These are phyloP conservation scores for Sminthopsis crassicaudata DNA, from an alignment of 2,113 vertebrate genomes.

Conservation along the genomic window DNA sequence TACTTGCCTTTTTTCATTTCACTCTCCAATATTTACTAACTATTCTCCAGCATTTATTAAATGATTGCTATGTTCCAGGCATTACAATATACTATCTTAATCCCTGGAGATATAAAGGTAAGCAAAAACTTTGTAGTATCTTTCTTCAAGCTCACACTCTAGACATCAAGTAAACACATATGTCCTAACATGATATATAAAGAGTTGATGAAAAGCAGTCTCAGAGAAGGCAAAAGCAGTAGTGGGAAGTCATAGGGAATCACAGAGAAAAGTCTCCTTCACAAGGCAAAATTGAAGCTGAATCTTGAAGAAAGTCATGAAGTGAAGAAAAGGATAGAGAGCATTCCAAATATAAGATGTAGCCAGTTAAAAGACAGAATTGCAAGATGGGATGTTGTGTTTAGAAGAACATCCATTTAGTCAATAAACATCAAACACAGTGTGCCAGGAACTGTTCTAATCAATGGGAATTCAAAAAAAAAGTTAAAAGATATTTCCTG, in stretches of 20 bases:
- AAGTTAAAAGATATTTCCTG: background rate
- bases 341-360: background rate
- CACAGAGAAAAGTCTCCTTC: background rate
- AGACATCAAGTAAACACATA: background rate
- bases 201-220: background rate
- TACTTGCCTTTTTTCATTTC: background rate
- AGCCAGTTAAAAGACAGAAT: background rate
- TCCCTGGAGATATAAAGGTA: background rate
- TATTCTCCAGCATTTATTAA: background rate
- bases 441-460: background rate
- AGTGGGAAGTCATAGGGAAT: background rate
- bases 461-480: background rate
- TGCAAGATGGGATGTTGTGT: background rate
- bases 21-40: background rate
- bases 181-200: background rate
- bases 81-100: background rate
- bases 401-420: background rate
- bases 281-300: background rate
- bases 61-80: background rate
- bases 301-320: background rate
- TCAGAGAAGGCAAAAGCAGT: background rate
- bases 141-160: background rate
- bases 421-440: background rate
- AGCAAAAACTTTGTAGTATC: background rate
- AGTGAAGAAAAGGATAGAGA: background rate